Percentiles rank a stretch among this genome's conserved stretches.
Conservation (phyloP, 2,888 invertebrate genomes). For the Mythimna impura region DNA sequence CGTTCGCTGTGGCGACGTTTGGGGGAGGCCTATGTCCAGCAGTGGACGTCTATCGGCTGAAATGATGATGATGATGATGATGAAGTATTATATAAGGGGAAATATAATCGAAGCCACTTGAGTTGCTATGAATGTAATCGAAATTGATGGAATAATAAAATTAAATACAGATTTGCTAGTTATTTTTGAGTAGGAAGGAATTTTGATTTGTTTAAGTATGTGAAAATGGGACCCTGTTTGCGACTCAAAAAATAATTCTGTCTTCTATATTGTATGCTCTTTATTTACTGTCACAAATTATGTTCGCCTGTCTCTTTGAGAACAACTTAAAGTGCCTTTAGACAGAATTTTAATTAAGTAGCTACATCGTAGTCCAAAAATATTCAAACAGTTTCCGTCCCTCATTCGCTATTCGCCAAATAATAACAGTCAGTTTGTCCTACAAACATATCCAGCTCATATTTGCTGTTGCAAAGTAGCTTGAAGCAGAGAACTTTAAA, state of each 20-base stretch:
- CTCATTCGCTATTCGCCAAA: slow-evolving; percentile 9
- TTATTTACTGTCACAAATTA: too few relatives aligned
- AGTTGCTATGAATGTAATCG: background rate
- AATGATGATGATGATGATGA: too few relatives aligned
- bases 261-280: too few relatives aligned
- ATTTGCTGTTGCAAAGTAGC: slow-evolving; percentile 63
- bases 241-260: background rate
- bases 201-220: background rate
- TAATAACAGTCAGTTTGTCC: slow-evolving; percentile 27
- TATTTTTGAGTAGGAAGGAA: background rate
- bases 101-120: slow-evolving; percentile 33
- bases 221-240: background rate
- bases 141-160: background rate
- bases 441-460: slow-evolving; percentile 56
- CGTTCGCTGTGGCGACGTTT: too few relatives aligned
- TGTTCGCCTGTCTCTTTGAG: too few relatives aligned
- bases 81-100: too few relatives aligned
- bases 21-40: too few relatives aligned
- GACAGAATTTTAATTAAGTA: background rate
- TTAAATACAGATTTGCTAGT: background rate
- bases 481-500: slow-evolving; percentile 56
- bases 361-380: background rate
- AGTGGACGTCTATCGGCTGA: too few relatives aligned
- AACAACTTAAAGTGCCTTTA: too few relatives aligned
- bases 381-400: background rate